These are phyloP conservation scores for Elysia crispata DNA, from an alignment of 2,888 invertebrate genomes.

Conservation along the genomic window DNA sequence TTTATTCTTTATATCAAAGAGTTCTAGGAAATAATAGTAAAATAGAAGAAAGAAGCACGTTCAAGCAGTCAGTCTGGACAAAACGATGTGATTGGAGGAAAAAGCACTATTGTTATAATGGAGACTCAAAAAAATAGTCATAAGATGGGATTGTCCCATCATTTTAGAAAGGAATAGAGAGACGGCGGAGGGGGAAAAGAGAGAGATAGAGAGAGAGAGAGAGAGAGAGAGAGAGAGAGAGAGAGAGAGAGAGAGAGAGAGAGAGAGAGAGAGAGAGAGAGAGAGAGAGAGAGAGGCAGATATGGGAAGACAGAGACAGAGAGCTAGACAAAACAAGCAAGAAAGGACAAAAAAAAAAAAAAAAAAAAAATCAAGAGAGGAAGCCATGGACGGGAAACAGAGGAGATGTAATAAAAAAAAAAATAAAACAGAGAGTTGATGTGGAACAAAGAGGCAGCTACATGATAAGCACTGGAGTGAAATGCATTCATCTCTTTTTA, in stretches of 20 bases:
- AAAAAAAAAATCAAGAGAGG: not conserved
- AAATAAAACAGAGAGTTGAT: not conserved
- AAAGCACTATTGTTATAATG: too few relatives aligned
- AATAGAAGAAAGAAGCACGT: not conserved
- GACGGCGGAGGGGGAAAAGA: too few relatives aligned
- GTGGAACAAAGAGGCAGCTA: not conserved
- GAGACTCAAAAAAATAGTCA: too few relatives aligned
- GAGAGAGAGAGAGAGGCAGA: constrained; percentile 2
- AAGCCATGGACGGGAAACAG: not conserved
- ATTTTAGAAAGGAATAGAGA: too few relatives aligned
- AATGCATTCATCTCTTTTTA: too few relatives aligned
- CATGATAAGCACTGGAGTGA: not conserved
- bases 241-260: not conserved
- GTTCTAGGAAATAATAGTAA: too few relatives aligned
- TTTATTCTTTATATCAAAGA: too few relatives aligned
- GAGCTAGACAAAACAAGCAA: not conserved
- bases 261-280: not conserved
- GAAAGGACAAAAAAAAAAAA: not conserved
- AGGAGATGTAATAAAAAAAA: too few relatives aligned
- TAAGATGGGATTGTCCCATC: too few relatives aligned
- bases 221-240: not conserved
- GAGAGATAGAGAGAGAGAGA: not conserved
- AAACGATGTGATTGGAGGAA: not conserved
- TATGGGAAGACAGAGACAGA: not conserved
- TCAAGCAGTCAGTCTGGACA: not conserved